phyloP scores from a whole-genome alignment of 1,140 invertebrate species.

The Cydia amplana region DNA sequence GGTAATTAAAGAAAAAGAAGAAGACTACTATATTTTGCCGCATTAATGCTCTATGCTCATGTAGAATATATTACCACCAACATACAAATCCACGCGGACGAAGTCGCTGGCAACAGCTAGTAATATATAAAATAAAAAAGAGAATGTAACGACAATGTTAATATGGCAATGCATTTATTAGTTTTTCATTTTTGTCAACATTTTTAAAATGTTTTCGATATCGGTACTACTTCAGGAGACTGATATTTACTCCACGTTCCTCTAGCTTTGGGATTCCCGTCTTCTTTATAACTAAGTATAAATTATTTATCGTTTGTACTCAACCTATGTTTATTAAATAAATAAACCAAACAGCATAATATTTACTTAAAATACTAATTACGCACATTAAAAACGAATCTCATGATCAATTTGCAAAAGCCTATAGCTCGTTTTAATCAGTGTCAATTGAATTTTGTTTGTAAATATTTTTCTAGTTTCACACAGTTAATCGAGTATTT shows the following conservation, averaged over 20 bases:
- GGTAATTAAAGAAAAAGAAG: too few species aligned
- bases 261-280: neutral
- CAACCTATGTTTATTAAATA: conserved; percentile 11
- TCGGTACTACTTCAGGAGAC: too few species aligned
- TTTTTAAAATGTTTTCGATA: too few species aligned
- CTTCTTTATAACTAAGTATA: neutral
- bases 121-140: too few species aligned
- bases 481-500: conserved; percentile 40
- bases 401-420: neutral
- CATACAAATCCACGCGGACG: too few species aligned
- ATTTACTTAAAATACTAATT: conserved; percentile 18
- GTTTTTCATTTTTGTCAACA: too few species aligned
- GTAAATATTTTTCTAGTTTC: conserved; percentile 33
- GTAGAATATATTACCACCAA: too few species aligned
- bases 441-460: conserved; percentile 40
- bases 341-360: conserved; percentile 1
- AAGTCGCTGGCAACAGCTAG: too few species aligned
- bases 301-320: neutral
- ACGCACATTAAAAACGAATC: neutral
- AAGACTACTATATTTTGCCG: too few species aligned
- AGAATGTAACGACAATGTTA: too few species aligned
- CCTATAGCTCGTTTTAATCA: conserved; percentile 5
- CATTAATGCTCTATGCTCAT: too few species aligned
- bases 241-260: neutral
- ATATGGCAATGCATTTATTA: too few species aligned